These are phyloP conservation scores for Triplophysa tibetana DNA, from an alignment of 2,113 vertebrate species.

Conservation along the genomic window DNA sequence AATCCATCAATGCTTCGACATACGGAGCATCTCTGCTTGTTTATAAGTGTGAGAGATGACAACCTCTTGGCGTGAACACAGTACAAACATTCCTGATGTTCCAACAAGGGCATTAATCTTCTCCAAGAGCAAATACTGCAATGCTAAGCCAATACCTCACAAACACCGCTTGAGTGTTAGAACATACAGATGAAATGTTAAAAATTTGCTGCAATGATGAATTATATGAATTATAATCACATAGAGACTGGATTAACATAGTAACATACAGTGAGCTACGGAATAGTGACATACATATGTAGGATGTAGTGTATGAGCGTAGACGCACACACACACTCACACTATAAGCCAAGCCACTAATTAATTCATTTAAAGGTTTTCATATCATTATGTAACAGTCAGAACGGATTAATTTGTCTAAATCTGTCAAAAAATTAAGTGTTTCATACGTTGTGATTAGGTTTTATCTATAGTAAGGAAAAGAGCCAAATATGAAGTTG, in stretches of 20 bases:
- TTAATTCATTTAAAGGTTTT: slow-evolving; percentile 6
- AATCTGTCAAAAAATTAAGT: neutral
- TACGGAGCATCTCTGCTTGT: neutral
- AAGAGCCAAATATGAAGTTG: slow-evolving; percentile 1
- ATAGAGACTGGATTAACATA: neutral
- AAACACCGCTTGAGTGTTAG: neutral
- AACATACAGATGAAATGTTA: neutral
- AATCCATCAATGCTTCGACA: neutral
- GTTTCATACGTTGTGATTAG: slow-evolving; percentile 2
- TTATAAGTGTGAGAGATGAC: neutral
- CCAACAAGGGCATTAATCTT: slow-evolving; percentile 14
- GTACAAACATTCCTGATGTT: slow-evolving; percentile 17
- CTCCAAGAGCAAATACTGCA: neutral
- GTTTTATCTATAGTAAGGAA: slow-evolving; percentile 30
- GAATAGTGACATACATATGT: no score
- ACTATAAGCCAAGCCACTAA: neutral
- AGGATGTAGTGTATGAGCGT: neutral
- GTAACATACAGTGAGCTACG: neutral
- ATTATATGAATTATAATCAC: neutral
- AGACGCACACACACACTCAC: neutral
- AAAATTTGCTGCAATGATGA: neutral
- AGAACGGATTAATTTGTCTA: neutral
- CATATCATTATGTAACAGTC: slow-evolving; percentile 19
- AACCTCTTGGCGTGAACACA: neutral
- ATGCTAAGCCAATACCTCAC: slow-evolving; percentile 2